Conservation (phyloP, 1,140 invertebrate genomes). For the Drosophila subpulchrella region DNA sequence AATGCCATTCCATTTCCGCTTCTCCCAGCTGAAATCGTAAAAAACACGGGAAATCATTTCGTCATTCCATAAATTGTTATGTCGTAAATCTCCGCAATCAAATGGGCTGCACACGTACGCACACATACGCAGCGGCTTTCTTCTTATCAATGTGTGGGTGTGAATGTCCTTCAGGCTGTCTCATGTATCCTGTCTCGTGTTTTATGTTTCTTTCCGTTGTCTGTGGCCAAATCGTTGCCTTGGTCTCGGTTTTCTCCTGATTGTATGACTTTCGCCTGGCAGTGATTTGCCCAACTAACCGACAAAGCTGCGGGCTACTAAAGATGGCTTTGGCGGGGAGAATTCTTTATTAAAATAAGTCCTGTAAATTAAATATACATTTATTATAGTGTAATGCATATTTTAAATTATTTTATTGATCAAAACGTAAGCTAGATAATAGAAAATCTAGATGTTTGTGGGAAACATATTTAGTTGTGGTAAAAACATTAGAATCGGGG, state of each 20-base stretch:
- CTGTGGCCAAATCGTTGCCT: conserved; percentile 60
- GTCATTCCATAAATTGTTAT: conserved; percentile 83
- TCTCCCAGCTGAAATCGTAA: conserved; percentile 35
- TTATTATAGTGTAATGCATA: too few relatives aligned
- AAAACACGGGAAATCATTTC: conserved; percentile 83
- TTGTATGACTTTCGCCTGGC: conserved; percentile 51
- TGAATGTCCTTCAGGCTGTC: conserved; percentile 59
- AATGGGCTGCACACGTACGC: conserved; percentile 61
- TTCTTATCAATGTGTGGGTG: conserved; percentile 24
- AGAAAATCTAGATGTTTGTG: too few relatives aligned
- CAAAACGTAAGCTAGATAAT: neutral
- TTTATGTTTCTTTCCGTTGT: conserved; percentile 14
- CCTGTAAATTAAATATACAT: neutral
- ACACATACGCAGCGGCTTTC: conserved; percentile 27
- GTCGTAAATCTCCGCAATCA: conserved; percentile 82
- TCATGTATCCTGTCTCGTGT: conserved; percentile 7
- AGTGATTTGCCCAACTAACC: conserved; percentile 74
- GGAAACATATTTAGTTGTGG: too few relatives aligned
- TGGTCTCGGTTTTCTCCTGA: conserved; percentile 58
- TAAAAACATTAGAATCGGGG: too few relatives aligned
- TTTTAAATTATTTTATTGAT: neutral
- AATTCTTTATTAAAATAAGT: neutral
- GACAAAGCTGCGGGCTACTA: conserved; percentile 15
- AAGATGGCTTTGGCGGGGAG: neutral
- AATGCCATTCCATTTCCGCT: neutral